Evolutionary conservation across 2,113 vertebrate species (phyloP), one percentile per base, ranked within the genome.

Genomic region (Caracal caracal): DNA sequence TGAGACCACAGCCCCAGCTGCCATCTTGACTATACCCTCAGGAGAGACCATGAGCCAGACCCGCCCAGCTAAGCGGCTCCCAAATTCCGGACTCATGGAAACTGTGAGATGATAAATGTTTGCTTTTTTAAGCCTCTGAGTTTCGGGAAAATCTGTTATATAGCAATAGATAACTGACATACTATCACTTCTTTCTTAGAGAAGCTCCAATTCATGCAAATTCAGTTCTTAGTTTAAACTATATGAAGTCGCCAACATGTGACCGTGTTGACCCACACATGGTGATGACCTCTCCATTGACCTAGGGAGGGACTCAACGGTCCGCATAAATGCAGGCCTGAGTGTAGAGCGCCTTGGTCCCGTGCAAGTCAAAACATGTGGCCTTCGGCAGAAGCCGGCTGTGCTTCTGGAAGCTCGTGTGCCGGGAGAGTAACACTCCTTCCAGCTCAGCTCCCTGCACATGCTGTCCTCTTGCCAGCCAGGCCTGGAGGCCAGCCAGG

Each of bases 351-450:
- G 6, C 13, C 49, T 47, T 26, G 28, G 40, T 40, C 7, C 40
- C 33, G 3, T 43, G 19, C 12, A 80, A 35, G 28, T 20, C 12
- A 2, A 22, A 51, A 35, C 8, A 2, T 11, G 19, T 13, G 56
- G 11, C 4, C 37, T 56, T 37, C 20, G 2, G 1, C 26, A 12
- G 37, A 40, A 59, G 22, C 40, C 2, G 6, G 63, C 19, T 33
- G 10, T 24, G 37, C 47, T 79, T 73, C 86, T 24, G 19, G 56
- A 84, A 63, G 49, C 15, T 5, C 17, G 1, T 4, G 0, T 19
- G 17, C 10, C 0, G 10, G 19, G 3, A 47, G 30, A 26, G 51
- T 2, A 17, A 19, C 33, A 22, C 4, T 30, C 13, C 24, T 3
- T 28, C 47, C 26, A 15, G 22, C 47, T 76, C 61, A 17, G n/a